Base-by-base conservation (phyloP, 37 sponge, comb jelly and placozoan species). In the Beroe forskalii region DNA sequence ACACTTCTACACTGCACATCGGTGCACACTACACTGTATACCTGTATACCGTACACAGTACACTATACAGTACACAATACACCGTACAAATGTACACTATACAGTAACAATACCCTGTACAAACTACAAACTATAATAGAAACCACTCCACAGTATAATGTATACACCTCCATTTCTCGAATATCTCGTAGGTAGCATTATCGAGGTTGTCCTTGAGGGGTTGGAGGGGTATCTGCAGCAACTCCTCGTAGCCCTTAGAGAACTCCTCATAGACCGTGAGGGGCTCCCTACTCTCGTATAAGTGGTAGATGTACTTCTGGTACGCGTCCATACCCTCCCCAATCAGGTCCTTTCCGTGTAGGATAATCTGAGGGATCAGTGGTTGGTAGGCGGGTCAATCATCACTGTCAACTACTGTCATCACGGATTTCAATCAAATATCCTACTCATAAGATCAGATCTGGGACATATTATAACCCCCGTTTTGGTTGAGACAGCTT, bases 161-260 rank as follows among this genome's bases (percentile, higher is more conserved):
- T n/a, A n/a, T n/a, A n/a, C n/a, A n/a, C n/a, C n/a, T n/a, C 55
- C 55, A 48, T 48, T 17, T 48, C 6, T 17, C 12, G 55, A 98
- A 94, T 32, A 94, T 90, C 89, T 98, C 96, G 62, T 98, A 98
- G 9, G 99, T 98, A 30, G 94, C 93, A 35, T 97, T 96, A 32
- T 98, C 99, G 24, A 98, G 60, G 69, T 98, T 98, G 62, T 98
- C 99, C 94, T 92, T 95, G 39, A 98, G 91, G 20, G 99, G 99
- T 94, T 98, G 72, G 42, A 98, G 75, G 40, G 99, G 99, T 28
- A 76, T 91, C 91, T 98, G 99, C 41, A 98, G 91, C 91, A 93
- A 96, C 41, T 98, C 99, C 37, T 96, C 96, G 90, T 95, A 98
- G 0, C 99, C 99, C 37, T 92, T 93, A 36, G 95, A 91, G 83